phyloP scores from a whole-genome alignment of 2,797 vertebrate species.

The Anguilla megastoma region DNA sequence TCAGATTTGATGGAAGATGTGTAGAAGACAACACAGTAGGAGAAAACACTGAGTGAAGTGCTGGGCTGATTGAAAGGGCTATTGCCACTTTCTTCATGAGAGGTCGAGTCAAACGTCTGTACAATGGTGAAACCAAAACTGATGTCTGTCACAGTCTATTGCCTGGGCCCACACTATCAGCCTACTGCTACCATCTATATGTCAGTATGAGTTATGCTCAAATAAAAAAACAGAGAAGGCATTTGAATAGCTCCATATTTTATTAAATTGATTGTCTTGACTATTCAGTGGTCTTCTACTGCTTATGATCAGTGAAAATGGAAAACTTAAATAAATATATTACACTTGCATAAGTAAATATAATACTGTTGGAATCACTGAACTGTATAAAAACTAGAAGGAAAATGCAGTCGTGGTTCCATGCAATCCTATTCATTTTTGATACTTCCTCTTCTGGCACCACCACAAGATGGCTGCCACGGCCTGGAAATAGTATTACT shows the following conservation, averaged over 20 bases:
- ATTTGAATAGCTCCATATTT: background rate
- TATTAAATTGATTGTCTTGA: background rate
- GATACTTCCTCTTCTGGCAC: too few species aligned
- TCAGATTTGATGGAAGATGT: constrained; percentile 40
- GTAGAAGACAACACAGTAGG: constrained; percentile 33
- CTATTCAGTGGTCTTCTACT: background rate
- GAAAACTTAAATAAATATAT: background rate
- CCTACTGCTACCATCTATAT: background rate
- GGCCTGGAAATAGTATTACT: too few species aligned
- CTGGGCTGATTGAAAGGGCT: background rate
- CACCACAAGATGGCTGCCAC: too few species aligned
- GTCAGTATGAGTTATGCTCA: constrained; percentile 6
- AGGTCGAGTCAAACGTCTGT: background rate
- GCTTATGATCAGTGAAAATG: background rate
- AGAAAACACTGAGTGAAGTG: constrained; percentile 32
- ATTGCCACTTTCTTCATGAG: background rate
- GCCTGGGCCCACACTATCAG: background rate
- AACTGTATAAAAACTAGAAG: background rate
- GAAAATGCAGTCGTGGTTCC: too few species aligned
- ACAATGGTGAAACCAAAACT: constrained; percentile 1
- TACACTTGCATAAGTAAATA: background rate
- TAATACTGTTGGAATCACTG: background rate
- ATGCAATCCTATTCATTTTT: too few species aligned
- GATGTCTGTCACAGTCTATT: constrained; percentile 11
- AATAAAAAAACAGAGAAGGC: background rate